Evolutionary conservation across 35 echinoderm and acorn worm genomes (phyloP), one percentile per base, ranked within the genome.

Genomic region (Acanthaster planci): DNA sequence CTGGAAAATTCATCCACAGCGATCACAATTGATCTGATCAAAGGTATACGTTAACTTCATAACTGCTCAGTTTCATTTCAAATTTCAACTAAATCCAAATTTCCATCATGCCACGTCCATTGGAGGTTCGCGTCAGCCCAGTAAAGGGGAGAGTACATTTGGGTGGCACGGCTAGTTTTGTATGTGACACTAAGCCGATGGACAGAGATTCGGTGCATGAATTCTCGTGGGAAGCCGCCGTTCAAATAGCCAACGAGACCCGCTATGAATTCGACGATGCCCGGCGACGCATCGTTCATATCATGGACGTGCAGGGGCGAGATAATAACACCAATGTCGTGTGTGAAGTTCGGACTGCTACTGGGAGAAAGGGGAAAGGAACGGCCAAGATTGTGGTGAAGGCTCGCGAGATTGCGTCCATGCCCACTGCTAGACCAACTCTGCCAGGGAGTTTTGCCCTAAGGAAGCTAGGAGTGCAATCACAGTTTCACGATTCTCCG

Each of bases 171-270:
- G 64, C 64, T 14, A 34, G 26, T 9, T 72, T 72, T 9, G 34
- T 26, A 10, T 72, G 64, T 26, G 26, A 72, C 30, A 29, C 64
- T 19, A 21, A 26, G 21, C 0, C 34, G 64, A 29, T 21, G 64
- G 14, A 14, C 2, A 26, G 26, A 72, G 64, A 72, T 14, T 27
- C 26, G 2, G 64, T 72, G 34, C 64, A 29, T 0, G 30, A 29
- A 35, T 72, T 72, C 64, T 72, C 64, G 19, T 72, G 64, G 64
- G 19, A 72, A 30, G 64, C 64, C 29, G 64, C 64, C 64, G 64
- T 72, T 26, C 64, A 72, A 72, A 72, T 72, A 19, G 64, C 64
- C 29, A 72, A 72, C 15, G 64, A 72, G 64, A 72, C 64, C 2
- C 64, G 64, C 19, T 72, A 72, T 26, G 14, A 26, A 27, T 72